Conservation (phyloP, 1,140 invertebrate genomes). For the Trichonephila inaurata region DNA sequence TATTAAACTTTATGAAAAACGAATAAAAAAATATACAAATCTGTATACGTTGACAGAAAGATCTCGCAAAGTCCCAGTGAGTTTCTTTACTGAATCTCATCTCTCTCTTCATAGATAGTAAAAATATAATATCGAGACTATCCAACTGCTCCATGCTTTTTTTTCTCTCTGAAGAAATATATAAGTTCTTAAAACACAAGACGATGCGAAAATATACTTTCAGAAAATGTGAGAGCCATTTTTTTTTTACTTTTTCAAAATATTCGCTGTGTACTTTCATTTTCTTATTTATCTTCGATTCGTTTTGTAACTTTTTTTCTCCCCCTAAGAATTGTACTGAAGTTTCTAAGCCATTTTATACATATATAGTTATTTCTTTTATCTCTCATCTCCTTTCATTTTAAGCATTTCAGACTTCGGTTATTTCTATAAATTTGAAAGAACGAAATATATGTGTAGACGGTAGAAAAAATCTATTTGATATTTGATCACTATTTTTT, state of each 20-base stretch:
- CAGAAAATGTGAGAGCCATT: background rate
- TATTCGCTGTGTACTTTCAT: background rate
- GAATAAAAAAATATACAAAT: background rate
- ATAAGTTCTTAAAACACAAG: conserved; percentile 7
- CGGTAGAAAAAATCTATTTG: no score
- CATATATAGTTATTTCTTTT: background rate
- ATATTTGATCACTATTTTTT: no score
- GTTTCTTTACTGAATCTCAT: background rate
- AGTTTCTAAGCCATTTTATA: background rate
- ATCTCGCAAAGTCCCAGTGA: background rate
- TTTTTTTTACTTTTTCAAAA: background rate
- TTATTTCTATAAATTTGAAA: background rate
- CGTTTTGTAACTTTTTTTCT: background rate
- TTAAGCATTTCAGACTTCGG: background rate
- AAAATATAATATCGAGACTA: background rate
- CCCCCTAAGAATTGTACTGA: background rate
- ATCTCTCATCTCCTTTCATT: background rate
- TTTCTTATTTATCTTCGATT: background rate
- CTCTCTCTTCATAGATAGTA: background rate
- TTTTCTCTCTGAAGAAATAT: background rate
- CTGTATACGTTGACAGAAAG: background rate
- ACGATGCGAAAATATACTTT: background rate
- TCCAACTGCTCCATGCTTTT: background rate
- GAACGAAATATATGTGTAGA: no score
- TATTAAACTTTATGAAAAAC: background rate